Evolutionary conservation across 2,113 vertebrate genomes (phyloP).

Genomic region (Excalfactoria chinensis): DNA sequence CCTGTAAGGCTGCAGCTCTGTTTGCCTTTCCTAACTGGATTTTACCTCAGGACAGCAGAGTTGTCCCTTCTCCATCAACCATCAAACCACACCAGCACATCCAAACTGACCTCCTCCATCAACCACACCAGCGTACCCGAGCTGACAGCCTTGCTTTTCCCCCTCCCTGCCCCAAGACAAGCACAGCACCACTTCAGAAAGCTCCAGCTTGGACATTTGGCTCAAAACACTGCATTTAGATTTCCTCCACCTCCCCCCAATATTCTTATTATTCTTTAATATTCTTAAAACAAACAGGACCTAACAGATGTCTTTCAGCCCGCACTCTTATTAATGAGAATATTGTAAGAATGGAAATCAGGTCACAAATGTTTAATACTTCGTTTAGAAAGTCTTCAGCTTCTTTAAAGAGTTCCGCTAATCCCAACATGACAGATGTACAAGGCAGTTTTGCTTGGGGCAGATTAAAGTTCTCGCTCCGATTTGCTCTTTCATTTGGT

Average conservation of each 20-base stretch:
- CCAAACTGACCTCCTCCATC: not conserved
- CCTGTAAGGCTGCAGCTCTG: not conserved
- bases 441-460: conserved; percentile 66
- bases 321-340: conserved; percentile 60
- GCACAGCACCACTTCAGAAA: not conserved
- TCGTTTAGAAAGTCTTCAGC: conserved; percentile 69
- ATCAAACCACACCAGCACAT: not conserved
- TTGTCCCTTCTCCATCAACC: not conserved
- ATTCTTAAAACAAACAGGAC: conserved; percentile 59
- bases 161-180: not conserved
- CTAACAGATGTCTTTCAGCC: conserved; percentile 69
- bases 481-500: conserved; percentile 58
- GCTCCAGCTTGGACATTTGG: not conserved
- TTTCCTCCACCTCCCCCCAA: not conserved
- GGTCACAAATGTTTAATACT: conserved; percentile 67
- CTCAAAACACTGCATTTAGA: not conserved
- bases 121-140: not conserved
- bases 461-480: conserved; percentile 68
- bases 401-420: conserved; percentile 73
- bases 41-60: not conserved
- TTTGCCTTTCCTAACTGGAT: not conserved
- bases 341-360: conserved; percentile 64
- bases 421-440: conserved; percentile 74
- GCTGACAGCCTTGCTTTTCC: rapidly evolving
- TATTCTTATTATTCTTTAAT: conserved; percentile 57